phyloP scores from a whole-genome alignment of 2,113 vertebrate genomes.

The Emberiza fucata region DNA sequence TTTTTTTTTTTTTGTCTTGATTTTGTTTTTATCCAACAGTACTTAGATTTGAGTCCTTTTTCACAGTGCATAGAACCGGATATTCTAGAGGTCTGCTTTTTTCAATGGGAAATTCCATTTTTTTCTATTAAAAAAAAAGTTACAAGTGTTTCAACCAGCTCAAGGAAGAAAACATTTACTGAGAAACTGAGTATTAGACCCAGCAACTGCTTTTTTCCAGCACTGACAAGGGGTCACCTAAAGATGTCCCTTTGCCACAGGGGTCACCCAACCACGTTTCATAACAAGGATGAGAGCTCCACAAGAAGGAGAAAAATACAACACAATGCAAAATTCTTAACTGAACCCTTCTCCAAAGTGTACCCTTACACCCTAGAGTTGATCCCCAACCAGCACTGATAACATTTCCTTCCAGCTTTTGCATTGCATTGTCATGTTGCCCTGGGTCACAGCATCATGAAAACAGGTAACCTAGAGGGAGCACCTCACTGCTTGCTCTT shows the following conservation, averaged over 20 bases:
- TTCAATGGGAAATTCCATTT: not conserved
- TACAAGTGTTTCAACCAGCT: not conserved
- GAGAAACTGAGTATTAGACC: not conserved
- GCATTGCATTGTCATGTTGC: not conserved
- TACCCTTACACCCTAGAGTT: not conserved
- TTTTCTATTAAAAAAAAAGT: not conserved
- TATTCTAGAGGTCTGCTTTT: not conserved
- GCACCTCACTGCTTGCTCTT: not conserved
- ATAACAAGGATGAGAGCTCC: fast-evolving
- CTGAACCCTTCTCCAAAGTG: not conserved
- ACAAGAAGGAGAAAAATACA: not conserved
- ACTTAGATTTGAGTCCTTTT: not conserved
- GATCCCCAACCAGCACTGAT: not conserved
- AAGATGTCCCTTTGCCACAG: not conserved
- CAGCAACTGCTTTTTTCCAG: not conserved
- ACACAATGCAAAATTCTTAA: not conserved
- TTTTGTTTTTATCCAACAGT: not conserved
- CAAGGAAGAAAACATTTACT: not conserved
- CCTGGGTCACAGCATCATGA: not conserved
- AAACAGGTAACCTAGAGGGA: not conserved
- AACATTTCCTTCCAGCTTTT: not conserved
- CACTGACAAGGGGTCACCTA: not conserved
- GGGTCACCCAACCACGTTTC: not conserved
- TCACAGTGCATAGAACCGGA: not conserved
- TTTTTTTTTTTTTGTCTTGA: not conserved